Evolutionary conservation across 2,113 vertebrate species (phyloP), one percentile per base, ranked within the genome.

Genomic region (Cyprinodon tularosa): DNA sequence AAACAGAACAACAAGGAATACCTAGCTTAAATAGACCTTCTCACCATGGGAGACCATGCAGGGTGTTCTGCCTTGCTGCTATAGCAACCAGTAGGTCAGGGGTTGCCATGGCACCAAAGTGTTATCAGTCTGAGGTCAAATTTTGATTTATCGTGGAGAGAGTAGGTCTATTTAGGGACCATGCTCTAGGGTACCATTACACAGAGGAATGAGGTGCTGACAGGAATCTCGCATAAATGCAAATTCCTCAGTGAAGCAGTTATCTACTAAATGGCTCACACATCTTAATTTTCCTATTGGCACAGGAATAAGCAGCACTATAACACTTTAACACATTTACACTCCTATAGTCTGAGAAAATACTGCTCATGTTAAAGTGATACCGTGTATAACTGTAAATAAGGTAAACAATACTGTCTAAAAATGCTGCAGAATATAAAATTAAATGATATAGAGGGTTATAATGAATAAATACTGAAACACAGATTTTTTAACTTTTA

Each of bases 81-180:
- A 86, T 85, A 76, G 87, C 62, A 90, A 89, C 83, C 48, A 68
- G 64, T 11, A 59, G 89, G 89, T 88, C 85, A 89, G 77, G 77
- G 66, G 87, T 87, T 90, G 84, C 81, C 72, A 84, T 89, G 83
- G 77, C 84, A 79, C 77, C 74, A 3, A 40, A n/a, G 60, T 40
- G 67, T 85, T 74, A 85, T 90, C 83, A 81, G 80, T 69, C 45
- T 0, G 68, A 85, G 85, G 80, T 92, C 86, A 88, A 85, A 71
- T 15, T 22, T 72, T 84, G 76, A 83, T 85, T 84, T 83, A 85
- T 89, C 77, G 73, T 85, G 74, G 50, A 84, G 39, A 69, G 66
- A 82, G 82, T 63, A 60, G 14, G 68, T 71, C 80, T 84, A 73
- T 88, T 90, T 81, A 63, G 72, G 82, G 78, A 69, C 53, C 59